These are phyloP conservation scores for Drosophila insularis DNA, from an alignment of 1,140 invertebrate genomes.

Conservation along the genomic window DNA sequence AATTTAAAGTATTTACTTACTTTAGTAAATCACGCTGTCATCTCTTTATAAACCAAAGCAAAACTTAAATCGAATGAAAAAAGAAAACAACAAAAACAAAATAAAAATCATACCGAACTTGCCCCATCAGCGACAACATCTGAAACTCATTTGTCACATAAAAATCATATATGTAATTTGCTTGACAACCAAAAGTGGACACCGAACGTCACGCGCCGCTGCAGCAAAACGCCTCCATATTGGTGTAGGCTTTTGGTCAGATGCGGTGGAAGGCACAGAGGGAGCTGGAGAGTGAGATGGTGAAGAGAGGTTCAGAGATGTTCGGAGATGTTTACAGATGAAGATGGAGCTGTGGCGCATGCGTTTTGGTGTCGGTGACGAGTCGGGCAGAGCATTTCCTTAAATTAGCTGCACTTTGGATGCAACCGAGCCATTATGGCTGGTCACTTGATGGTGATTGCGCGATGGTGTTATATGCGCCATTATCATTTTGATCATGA, in stretches of 20 bases:
- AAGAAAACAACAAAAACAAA: slow-evolving; percentile 5
- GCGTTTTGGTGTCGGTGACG: slow-evolving; percentile 48
- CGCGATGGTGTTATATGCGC: slow-evolving; percentile 23
- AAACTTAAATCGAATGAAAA: slow-evolving; percentile 21
- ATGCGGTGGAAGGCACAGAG: background rate
- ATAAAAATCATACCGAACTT: slow-evolving; percentile 35
- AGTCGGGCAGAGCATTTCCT: slow-evolving; percentile 69
- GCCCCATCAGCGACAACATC: slow-evolving; percentile 69
- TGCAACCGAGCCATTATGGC: slow-evolving; percentile 47
- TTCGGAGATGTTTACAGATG: slow-evolving; percentile 4
- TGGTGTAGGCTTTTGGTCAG: slow-evolving; percentile 60
- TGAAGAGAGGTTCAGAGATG: background rate
- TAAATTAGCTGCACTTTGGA: slow-evolving; percentile 78
- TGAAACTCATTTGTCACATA: slow-evolving; percentile 80
- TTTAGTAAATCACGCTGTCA: slow-evolving; percentile 24
- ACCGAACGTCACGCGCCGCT: slow-evolving; percentile 68
- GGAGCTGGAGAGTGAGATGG: background rate
- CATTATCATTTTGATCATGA: slow-evolving; percentile 26
- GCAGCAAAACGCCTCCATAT: slow-evolving; percentile 75
- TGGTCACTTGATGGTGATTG: slow-evolving; percentile 38
- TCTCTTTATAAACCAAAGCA: slow-evolving; percentile 13
- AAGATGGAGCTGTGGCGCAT: slow-evolving; percentile 37
- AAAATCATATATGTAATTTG: slow-evolving; percentile 81
- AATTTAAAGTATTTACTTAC: no score
- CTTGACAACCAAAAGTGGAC: slow-evolving; percentile 79